Conservation (phyloP, 2,888 invertebrate genomes). For the Lamellibrachia columna region DNA sequence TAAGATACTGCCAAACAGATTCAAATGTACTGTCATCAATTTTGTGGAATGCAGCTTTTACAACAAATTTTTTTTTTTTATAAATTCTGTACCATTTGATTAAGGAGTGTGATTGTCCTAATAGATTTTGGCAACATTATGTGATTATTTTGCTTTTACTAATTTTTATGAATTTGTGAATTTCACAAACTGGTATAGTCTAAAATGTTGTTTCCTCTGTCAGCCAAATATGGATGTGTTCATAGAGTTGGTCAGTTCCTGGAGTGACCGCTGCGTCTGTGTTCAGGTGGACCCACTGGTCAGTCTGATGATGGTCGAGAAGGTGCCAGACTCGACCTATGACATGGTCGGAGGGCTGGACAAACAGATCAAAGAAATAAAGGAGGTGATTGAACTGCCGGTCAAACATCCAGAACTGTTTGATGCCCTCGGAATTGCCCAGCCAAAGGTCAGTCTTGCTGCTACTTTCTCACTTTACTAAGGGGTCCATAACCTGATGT, state of each 20-base stretch:
- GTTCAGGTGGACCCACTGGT: constrained; percentile 90
- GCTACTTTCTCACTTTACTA: neutral
- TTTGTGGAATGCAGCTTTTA: neutral
- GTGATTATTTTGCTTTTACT: too few species aligned
- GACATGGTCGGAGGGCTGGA: constrained; percentile 99
- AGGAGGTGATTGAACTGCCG: constrained; percentile 98
- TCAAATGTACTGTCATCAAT: neutral
- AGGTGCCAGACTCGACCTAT: constrained; percentile 99
- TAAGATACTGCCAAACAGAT: neutral
- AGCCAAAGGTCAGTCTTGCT: constrained; percentile 79
- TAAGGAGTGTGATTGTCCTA: too few species aligned
- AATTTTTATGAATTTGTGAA: too few species aligned
- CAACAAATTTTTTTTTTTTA: too few species aligned
- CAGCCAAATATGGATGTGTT: too few species aligned
- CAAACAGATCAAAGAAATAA: constrained; percentile 99
- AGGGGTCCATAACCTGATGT: too few species aligned
- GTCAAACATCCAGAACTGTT: constrained; percentile 99
- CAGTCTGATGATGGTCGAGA: constrained; percentile 99
- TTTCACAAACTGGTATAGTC: too few species aligned
- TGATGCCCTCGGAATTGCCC: constrained; percentile 97
- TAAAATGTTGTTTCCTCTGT: too few species aligned
- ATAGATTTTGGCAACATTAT: too few species aligned
- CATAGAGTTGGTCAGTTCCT: neutral
- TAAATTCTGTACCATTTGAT: too few species aligned
- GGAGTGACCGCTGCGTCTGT: neutral